Evolutionary conservation across 2,113 vertebrate species (phyloP), one percentile per base, ranked within the genome.

Genomic region (Daboia siamensis): DNA sequence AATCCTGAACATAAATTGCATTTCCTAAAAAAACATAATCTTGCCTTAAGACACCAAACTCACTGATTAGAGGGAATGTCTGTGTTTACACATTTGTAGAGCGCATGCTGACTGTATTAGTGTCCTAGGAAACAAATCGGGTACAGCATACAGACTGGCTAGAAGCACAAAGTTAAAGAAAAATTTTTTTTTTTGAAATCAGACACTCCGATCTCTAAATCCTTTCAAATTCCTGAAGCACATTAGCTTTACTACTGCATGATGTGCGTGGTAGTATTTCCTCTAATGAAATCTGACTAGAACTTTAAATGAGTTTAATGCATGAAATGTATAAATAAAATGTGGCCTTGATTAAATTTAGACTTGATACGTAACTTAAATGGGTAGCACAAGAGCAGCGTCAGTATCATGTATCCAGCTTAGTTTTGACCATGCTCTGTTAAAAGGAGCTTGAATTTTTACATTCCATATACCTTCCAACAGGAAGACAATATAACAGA

Each of bases 241-340:
- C 97, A 98, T 98, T 98, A 98, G 95, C 97, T 97, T 97, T 97
- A 97, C 98, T 98, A 97, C 97, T 97, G 97, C 97, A 97, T 97
- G 96, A 98, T 98, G 97, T 97, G 94, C 96, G 88, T 89, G 96
- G 98, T 98, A 98, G 98, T 98, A 97, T 98, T 97, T 97, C 98
- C 97, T 90, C 96, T 98, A 98, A 98, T 98, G 97, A 98, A 98
- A 98, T 97, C 97, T 98, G 98, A 98, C 98, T 98, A 97, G 97
- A 98, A 97, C 97, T 97, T 97, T 98, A 98, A 98, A 98, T 97
- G 95, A 98, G 97, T 97, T 98, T 98, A 98, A 97, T 98, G 97
- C 97, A 97, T 98, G 97, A 98, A 97, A 97, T 97, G 97, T 97
- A 97, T 98, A 98, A 98, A 98, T 98, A 98, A 97, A 98, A 98